Conservation (phyloP, 2,888 invertebrate genomes). For the Cantharis rufa region DNA sequence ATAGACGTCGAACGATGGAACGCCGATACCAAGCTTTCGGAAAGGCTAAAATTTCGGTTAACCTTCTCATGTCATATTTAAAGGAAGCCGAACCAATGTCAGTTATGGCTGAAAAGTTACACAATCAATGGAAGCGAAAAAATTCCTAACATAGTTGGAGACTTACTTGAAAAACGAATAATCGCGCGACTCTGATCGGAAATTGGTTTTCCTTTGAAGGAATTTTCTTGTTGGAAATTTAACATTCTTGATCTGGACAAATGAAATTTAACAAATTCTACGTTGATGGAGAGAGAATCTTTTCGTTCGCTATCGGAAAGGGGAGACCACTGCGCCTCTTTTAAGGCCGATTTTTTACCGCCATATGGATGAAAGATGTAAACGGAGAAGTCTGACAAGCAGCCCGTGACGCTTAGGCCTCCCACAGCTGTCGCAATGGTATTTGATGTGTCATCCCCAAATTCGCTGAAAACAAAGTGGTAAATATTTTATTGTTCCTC, state of each 20-base stretch:
- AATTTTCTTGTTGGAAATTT: constrained; percentile 70
- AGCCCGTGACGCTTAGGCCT: constrained; percentile 92
- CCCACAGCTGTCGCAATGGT: constrained; percentile 73
- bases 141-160: neutral
- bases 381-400: constrained; percentile 94
- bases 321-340: constrained; percentile 86
- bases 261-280: constrained; percentile 96
- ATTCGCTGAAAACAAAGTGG: constrained; percentile 57
- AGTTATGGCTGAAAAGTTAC: constrained; percentile 71
- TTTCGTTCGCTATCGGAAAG: constrained; percentile 87
- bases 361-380: constrained; percentile 99
- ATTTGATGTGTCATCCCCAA: constrained; percentile 56
- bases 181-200: constrained; percentile 80
- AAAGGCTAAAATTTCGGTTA: constrained; percentile 96
- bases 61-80: constrained; percentile 96
- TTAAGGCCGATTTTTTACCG: constrained; percentile 77
- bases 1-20: constrained; percentile 88
- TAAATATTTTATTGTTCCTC: neutral
- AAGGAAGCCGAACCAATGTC: constrained; percentile 96
- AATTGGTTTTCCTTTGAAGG: constrained; percentile 50
- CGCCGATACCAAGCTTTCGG: constrained; percentile 98
- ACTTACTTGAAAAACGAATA: constrained; percentile 86
- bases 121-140: neutral
- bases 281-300: constrained; percentile 94
- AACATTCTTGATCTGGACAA: constrained; percentile 88